A percentile compares a stretch with the other conserved stretches of the same genome.
Evolutionary conservation across 2,113 vertebrate genomes (phyloP).

Genomic region (Solea solea): DNA sequence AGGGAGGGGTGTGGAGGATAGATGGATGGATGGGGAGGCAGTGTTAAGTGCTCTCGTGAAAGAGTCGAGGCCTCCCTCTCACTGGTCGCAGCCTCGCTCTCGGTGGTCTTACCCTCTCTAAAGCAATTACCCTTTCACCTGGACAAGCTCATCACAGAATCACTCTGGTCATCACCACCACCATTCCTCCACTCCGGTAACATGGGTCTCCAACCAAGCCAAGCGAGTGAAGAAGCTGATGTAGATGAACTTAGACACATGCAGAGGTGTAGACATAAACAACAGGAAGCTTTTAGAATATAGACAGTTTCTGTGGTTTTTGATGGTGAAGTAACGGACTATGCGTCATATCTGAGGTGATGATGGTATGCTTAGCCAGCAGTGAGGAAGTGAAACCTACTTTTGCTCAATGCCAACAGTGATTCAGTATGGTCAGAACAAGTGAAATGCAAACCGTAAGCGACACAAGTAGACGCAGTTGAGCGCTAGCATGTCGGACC

Average conservation of each 20-base stretch:
- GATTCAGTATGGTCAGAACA: no score
- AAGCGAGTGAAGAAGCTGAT: neutral
- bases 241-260: neutral
- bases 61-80: slow-evolving; percentile 72
- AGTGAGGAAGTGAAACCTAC: neutral
- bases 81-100: slow-evolving; percentile 64
- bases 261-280: neutral
- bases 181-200: slow-evolving; percentile 20
- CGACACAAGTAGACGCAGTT: no score
- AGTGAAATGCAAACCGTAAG: no score
- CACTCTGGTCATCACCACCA: slow-evolving; percentile 40
- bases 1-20: slow-evolving; percentile 48
- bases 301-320: neutral
- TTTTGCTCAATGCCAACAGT: no score
- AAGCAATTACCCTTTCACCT: slow-evolving; percentile 94
- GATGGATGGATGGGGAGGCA: slow-evolving; percentile 51
- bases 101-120: slow-evolving; percentile 88
- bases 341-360: no score
- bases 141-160: slow-evolving; percentile 79
- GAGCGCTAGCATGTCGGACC: no score
- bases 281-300: neutral
- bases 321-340: neutral
- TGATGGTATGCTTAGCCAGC: no score
- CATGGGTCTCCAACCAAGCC: slow-evolving; percentile 12
- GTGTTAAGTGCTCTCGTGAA: slow-evolving; percentile 77